phyloP scores from a whole-genome alignment of 2,113 vertebrate genomes.

The Burhinus oedicnemus region DNA sequence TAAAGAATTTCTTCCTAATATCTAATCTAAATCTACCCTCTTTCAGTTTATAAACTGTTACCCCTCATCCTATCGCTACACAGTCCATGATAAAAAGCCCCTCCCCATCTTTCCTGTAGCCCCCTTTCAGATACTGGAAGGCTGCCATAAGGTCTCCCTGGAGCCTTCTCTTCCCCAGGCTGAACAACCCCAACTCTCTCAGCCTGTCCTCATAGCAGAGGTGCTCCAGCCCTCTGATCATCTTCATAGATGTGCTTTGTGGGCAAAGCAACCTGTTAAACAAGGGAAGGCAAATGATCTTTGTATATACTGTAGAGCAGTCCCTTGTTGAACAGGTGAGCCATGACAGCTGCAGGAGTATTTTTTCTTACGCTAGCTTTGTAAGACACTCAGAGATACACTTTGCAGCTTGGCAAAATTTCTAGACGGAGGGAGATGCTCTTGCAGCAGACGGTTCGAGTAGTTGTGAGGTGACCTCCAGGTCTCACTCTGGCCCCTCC shows the following conservation, averaged over 20 bases:
- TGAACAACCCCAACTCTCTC: background rate
- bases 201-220: background rate
- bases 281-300: too few relatives aligned
- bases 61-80: background rate
- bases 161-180: background rate
- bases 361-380: background rate
- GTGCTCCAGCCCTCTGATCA: background rate
- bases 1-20: background rate
- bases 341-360: background rate
- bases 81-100: background rate
- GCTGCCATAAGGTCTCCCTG: background rate
- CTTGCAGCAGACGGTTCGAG: background rate
- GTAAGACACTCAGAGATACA: too few relatives aligned
- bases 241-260: background rate
- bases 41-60: background rate
- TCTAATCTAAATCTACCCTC: background rate
- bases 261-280: background rate
- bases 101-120: background rate
- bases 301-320: background rate
- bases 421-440: background rate
- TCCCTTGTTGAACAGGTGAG: too few relatives aligned
- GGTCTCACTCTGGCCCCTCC: too few relatives aligned
- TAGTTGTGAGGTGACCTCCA: too few relatives aligned
- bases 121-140: too few relatives aligned
- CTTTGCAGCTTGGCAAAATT: background rate